Evolutionary conservation across 2,888 invertebrate genomes (phyloP).

Genomic region (Drosophila sordidula): DNA sequence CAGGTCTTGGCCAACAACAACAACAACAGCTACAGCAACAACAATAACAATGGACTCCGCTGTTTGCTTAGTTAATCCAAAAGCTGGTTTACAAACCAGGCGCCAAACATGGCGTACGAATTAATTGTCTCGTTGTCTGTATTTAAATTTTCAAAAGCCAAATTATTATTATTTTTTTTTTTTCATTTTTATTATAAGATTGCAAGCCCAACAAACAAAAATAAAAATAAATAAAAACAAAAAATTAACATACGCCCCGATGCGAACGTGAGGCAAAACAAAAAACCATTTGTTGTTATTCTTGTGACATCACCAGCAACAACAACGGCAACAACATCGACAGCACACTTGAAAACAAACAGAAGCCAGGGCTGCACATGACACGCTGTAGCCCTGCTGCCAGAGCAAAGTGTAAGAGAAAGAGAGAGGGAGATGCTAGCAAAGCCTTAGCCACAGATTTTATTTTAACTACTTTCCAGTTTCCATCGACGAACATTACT

Average conservation of each 20-base stretch:
- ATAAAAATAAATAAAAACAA: conserved; percentile 14
- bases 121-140: conserved; percentile 64
- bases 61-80: conserved; percentile 68
- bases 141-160: conserved; percentile 62
- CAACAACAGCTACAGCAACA: conserved; percentile 19
- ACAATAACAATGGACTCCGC: conserved; percentile 37
- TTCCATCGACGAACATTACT: not conserved
- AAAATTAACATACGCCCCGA: conserved; percentile 65
- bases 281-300: conserved; percentile 58
- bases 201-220: conserved; percentile 37
- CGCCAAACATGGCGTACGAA: conserved; percentile 74
- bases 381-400: conserved; percentile 5
- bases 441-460: not conserved
- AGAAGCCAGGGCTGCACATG: conserved; percentile 9
- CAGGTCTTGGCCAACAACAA: conserved; percentile 9
- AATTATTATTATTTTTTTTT: conserved; percentile 40
- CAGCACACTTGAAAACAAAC: not conserved
- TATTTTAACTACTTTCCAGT: not conserved
- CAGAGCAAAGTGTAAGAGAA: not conserved
- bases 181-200: conserved; percentile 29
- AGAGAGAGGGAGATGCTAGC: not conserved
- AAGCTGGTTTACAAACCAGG: conserved; percentile 71
- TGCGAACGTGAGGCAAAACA: conserved; percentile 42
- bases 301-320: conserved; percentile 66
- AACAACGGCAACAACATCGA: conserved; percentile 3